These are phyloP conservation scores for Drosophila stalkeri DNA, from an alignment of 2,888 invertebrate genomes.

Conservation along the genomic window DNA sequence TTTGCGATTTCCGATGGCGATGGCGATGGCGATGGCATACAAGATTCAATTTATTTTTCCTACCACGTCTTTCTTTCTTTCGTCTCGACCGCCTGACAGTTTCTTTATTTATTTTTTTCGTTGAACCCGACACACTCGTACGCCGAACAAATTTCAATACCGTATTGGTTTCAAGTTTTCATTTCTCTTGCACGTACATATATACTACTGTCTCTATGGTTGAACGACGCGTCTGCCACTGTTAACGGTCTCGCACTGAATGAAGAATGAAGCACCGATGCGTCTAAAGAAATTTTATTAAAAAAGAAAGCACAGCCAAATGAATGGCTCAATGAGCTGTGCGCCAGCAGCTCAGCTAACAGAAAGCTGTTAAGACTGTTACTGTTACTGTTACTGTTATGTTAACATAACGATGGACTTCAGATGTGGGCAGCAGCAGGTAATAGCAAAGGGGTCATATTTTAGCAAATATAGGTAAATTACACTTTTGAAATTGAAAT, in stretches of 20 bases:
- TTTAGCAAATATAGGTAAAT: neutral
- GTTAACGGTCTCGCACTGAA: conserved; percentile 81
- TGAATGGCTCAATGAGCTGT: conserved; percentile 38
- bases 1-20: conserved; percentile 69
- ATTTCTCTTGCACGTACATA: conserved; percentile 56
- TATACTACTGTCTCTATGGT: conserved; percentile 17
- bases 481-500: neutral
- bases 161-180: conserved; percentile 58
- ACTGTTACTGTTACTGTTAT: conserved; percentile 32
- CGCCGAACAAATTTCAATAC: conserved; percentile 52
- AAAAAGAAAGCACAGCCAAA: conserved; percentile 79
- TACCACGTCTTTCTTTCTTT: conserved; percentile 57
- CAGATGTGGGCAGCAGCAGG: conserved; percentile 7
- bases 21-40: conserved; percentile 60
- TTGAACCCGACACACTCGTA: conserved; percentile 31
- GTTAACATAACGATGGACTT: conserved; percentile 26
- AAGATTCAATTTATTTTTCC: conserved; percentile 73
- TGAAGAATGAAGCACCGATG: conserved; percentile 76
- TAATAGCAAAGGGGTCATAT: neutral
- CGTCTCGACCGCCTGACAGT: conserved; percentile 45
- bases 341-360: conserved; percentile 34
- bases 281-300: conserved; percentile 82
- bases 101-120: conserved; percentile 39
- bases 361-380: conserved; percentile 29
- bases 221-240: conserved; percentile 75